Evolutionary conservation across 2,888 invertebrate genomes (phyloP).

Genomic region (Lumbricus terrestris): DNA sequence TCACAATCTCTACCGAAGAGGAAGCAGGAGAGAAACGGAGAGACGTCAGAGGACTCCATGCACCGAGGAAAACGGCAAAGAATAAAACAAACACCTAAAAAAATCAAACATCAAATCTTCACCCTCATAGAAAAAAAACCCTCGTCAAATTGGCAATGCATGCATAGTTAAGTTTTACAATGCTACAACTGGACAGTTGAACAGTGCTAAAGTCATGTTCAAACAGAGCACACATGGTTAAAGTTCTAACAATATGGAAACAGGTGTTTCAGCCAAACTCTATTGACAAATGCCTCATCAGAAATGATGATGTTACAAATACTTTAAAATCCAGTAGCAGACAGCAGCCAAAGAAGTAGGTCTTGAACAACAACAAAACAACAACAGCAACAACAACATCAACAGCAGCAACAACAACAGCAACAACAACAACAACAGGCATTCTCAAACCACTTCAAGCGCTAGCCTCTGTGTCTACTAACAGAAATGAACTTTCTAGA

Average conservation of each 20-base stretch:
- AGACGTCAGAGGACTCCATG: background rate
- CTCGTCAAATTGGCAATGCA: background rate
- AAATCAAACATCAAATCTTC: background rate
- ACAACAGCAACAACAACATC: background rate
- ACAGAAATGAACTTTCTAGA: background rate
- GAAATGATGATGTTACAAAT: background rate
- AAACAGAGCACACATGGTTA: background rate
- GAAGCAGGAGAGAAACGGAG: background rate
- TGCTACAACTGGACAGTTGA: background rate
- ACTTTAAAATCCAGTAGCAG: background rate
- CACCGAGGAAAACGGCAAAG: slow-evolving; percentile 8
- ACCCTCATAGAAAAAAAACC: background rate
- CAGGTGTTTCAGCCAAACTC: background rate
- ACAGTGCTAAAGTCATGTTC: background rate
- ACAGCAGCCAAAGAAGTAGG: background rate
- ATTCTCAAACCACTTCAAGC: background rate
- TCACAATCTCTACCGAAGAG: background rate
- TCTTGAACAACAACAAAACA: no score
- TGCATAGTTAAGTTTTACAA: background rate
- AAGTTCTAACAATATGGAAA: background rate
- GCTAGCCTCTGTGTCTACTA: background rate
- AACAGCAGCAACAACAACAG: background rate
- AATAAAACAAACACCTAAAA: slow-evolving; percentile 9
- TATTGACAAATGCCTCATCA: background rate
- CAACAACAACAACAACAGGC: background rate